These are phyloP conservation scores for Pipistrellus pipistrellus DNA, from an alignment of 2,797 vertebrate genomes.

Conservation along the genomic window DNA sequence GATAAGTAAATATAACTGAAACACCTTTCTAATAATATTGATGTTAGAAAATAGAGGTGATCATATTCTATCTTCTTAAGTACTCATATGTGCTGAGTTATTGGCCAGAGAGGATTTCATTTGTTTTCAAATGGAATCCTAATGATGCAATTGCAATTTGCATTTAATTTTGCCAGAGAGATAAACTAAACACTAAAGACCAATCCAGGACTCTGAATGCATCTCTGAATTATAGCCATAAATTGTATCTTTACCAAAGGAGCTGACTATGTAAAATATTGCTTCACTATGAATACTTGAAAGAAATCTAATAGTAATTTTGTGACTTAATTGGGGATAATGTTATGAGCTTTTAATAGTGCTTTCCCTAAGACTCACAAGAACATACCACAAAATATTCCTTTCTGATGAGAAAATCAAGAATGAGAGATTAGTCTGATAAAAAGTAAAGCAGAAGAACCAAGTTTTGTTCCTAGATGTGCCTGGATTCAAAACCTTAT, in stretches of 20 bases:
- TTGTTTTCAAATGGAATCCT: conserved; percentile 33
- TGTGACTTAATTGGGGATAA: neutral
- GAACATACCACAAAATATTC: neutral
- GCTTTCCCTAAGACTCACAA: neutral
- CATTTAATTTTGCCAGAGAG: conserved; percentile 40
- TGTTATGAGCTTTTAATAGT: neutral
- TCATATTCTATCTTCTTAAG: conserved; percentile 37
- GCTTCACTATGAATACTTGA: neutral
- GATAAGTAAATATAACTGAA: conserved; percentile 38
- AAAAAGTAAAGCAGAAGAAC: neutral
- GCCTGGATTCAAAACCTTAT: neutral
- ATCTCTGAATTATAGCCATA: neutral
- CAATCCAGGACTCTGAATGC: neutral
- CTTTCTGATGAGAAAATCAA: neutral
- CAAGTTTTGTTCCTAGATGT: neutral
- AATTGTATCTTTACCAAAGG: neutral
- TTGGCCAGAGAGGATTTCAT: neutral
- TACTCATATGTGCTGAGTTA: neutral
- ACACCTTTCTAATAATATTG: neutral
- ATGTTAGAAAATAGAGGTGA: neutral
- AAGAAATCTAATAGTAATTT: neutral
- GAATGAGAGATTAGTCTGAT: neutral
- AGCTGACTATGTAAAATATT: neutral
- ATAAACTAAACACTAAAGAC: conserved; percentile 21
- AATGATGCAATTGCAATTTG: neutral